Percentiles rank a stretch among this genome's conserved stretches.
These are phyloP conservation scores for Esperia sulphurella DNA, from an alignment of 2,888 invertebrate species.

Conservation along the genomic window DNA sequence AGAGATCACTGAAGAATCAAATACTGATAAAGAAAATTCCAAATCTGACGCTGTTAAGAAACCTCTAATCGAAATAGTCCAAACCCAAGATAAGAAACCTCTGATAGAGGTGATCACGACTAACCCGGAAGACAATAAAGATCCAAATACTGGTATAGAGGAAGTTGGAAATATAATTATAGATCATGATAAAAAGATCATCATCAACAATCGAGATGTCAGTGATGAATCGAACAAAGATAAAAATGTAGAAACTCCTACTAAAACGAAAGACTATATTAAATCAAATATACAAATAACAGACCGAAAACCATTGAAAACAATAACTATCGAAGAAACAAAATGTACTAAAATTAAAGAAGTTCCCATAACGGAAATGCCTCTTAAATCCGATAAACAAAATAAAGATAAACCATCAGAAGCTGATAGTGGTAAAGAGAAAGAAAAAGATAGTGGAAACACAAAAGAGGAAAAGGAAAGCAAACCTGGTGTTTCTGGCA, in stretches of 20 bases:
- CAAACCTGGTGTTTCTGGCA: slow-evolving; percentile 16
- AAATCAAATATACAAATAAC: not conserved
- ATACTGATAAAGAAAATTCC: slow-evolving; percentile 16
- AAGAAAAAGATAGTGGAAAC: slow-evolving; percentile 13
- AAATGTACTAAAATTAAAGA: not conserved
- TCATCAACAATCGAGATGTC: slow-evolving; percentile 19
- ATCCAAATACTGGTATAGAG: slow-evolving; percentile 20
- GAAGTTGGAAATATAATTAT: slow-evolving; percentile 39
- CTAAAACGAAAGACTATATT: not conserved
- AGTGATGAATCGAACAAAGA: slow-evolving; percentile 3
- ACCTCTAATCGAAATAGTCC: slow-evolving; percentile 54
- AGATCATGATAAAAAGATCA: slow-evolving; percentile 44
- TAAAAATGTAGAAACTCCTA: not conserved
- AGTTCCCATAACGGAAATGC: slow-evolving; percentile 7
- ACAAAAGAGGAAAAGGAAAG: slow-evolving; percentile 14
- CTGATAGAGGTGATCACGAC: slow-evolving; percentile 17
- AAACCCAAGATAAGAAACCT: slow-evolving; percentile 28
- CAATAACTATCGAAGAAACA: slow-evolving; percentile 20
- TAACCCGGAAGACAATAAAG: slow-evolving; percentile 14
- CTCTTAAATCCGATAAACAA: slow-evolving; percentile 11
- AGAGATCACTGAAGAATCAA: slow-evolving; percentile 27
- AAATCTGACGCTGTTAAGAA: slow-evolving; percentile 27
- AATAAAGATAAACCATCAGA: slow-evolving; percentile 17
- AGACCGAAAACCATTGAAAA: slow-evolving; percentile 25
- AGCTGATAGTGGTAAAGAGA: slow-evolving; percentile 16